Conservation (phyloP, 2,888 invertebrate genomes). For the Cantharis rufa region DNA sequence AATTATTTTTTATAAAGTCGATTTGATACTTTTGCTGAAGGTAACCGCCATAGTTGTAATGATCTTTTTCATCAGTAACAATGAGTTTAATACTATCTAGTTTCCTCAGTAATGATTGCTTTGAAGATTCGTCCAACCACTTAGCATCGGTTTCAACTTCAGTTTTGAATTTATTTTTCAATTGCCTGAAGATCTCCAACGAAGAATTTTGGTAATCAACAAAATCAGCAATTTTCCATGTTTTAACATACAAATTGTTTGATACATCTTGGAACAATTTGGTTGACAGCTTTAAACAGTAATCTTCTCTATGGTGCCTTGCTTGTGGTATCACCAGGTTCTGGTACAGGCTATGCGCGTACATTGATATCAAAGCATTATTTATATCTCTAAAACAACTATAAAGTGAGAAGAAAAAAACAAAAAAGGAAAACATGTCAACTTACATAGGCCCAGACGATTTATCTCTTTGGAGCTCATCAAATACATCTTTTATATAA, state of each 20-base stretch:
- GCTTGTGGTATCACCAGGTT: conserved; percentile 37
- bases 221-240: conserved; percentile 12
- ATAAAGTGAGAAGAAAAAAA: neutral
- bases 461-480: neutral
- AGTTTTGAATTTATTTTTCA: conserved; percentile 28
- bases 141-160: conserved; percentile 10
- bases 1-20: conserved; percentile 1
- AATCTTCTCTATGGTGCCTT: conserved; percentile 29
- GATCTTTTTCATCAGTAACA: conserved; percentile 19
- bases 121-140: conserved; percentile 33
- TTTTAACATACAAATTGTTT: conserved; percentile 32
- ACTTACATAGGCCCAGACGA: neutral
- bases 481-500: conserved; percentile 31
- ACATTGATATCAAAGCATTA: conserved; percentile 40
- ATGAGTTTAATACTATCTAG: conserved; percentile 25
- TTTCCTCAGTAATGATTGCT: conserved; percentile 18
- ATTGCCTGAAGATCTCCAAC: conserved; percentile 24
- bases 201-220: conserved; percentile 17
- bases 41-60: conserved; percentile 9
- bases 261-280: conserved; percentile 38
- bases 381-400: conserved; percentile 34
- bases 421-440: neutral
- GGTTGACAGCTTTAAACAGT: conserved; percentile 36
- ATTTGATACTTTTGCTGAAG: conserved; percentile 15
- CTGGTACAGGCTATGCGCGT: conserved; percentile 39